Base-by-base conservation (phyloP, 2,888 invertebrate species). In the Drosophila colorata region DNA sequence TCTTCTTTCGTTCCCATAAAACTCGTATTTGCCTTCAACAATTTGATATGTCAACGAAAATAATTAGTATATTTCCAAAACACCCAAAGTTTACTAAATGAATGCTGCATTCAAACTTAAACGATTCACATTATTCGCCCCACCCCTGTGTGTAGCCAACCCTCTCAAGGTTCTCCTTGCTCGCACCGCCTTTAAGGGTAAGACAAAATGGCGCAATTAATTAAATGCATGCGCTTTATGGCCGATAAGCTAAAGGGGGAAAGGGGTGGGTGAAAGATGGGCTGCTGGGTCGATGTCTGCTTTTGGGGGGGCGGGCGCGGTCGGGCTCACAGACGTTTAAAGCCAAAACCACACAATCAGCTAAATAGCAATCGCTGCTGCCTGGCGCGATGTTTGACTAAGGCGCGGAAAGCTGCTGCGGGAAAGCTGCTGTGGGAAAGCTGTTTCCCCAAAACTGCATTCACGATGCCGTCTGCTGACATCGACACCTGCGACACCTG, bases 281-380 rank as follows among this genome's bases (percentile, higher is more conserved):
- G n/a, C n/a, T n/a, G n/a, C n/a, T n/a, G 40, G 8, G 38, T 20
- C 33, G 38, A 35, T 35, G n/a, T 8, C 47, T 23, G 43, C 3
- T 31, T 9, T 25, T 25, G 1, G 28, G 35, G 37, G 18, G 18
- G 44, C 46, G 20, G 38, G 13, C 16, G 47, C 44, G 28, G 37
- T 20, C 9, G 35, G 8, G 20, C 13, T 51, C 63, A 73, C 63
- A 80, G 67, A 67, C 63, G 73, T 48, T 87, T 78, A 70, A 81
- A 80, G 81, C 67, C 73, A 75, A 87, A 82, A 82, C 82, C 87
- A 84, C 82, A 82, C 85, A 82, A 82, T 82, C 82, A 82, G 87
- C 82, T 82, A 82, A 82, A 82, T 82, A 84, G 87, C 85, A 82
- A 73, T 84, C 66, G 87, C 60, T 69, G 87, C 58, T 69, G 87